Evolutionary conservation across 2,113 vertebrate species (phyloP).

Genomic region (Anguilla japonica): DNA sequence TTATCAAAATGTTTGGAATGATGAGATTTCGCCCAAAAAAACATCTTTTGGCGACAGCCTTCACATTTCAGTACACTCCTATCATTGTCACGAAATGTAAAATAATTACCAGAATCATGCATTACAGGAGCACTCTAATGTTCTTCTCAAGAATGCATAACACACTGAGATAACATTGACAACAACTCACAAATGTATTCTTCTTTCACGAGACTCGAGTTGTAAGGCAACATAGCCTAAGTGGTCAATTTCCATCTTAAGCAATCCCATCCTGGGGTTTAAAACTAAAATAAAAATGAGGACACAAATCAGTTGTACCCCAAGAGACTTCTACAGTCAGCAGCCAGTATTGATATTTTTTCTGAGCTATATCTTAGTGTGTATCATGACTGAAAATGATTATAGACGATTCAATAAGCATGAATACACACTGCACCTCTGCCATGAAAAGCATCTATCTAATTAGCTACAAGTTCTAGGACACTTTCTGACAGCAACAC

Average conservation of each 20-base stretch:
- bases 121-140: not conserved
- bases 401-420: not conserved
- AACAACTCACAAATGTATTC: not conserved
- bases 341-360: not conserved
- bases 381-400: not conserved
- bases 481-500: not conserved
- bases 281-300: not conserved
- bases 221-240: not conserved
- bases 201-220: not conserved
- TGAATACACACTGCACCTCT: not conserved
- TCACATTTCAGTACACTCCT: not conserved
- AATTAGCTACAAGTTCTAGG: not conserved
- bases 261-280: not conserved
- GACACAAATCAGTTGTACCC: not conserved
- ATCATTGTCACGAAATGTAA: not conserved
- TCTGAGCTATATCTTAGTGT: not conserved
- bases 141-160: not conserved
- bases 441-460: not conserved
- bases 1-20: not conserved
- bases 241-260: constrained; percentile 7
- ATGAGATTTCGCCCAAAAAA: not conserved
- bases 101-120: not conserved
- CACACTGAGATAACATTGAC: not conserved
- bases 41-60: not conserved
- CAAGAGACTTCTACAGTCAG: not conserved